Percentiles rank a stretch among this genome's conserved stretches.
Evolutionary conservation across 2,797 vertebrate genomes (phyloP).

Genomic region (Lerista edwardsae): DNA sequence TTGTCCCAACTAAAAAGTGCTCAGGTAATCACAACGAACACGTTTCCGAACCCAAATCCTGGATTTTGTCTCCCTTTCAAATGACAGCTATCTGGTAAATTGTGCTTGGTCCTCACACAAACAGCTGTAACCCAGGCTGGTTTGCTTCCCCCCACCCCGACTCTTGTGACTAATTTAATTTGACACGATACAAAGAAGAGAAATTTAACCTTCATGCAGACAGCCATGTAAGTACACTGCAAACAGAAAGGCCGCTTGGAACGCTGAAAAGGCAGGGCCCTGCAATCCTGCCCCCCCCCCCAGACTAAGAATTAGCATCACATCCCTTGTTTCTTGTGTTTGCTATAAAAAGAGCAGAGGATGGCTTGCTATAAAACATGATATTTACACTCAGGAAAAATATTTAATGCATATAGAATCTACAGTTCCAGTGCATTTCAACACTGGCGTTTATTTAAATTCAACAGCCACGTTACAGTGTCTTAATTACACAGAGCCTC

Average conservation of each 20-base stretch:
- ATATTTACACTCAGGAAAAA: neutral
- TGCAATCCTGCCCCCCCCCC: neutral
- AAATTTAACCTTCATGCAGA: slow-evolving; percentile 10
- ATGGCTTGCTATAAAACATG: neutral
- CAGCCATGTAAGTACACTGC: slow-evolving; percentile 14
- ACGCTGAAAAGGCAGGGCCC: slow-evolving; percentile 5
- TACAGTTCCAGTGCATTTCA: neutral
- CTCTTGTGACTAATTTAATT: neutral
- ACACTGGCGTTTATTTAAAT: neutral
- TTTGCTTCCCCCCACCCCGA: neutral
- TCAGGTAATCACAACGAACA: neutral
- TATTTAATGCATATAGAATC: neutral
- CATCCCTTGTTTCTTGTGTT: neutral
- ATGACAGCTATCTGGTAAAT: too few relatives aligned
- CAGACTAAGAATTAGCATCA: neutral
- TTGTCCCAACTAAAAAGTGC: neutral
- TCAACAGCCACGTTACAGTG: neutral
- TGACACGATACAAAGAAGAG: slow-evolving; percentile 14
- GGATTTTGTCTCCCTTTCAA: neutral
- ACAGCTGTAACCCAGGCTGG: neutral
- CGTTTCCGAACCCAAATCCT: neutral
- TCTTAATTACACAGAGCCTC: neutral
- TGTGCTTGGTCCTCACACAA: neutral
- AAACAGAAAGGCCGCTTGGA: slow-evolving; percentile 8
- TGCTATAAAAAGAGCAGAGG: neutral